phyloP scores from a whole-genome alignment of 2,113 vertebrate species.

The Myxocyprinus asiaticus region DNA sequence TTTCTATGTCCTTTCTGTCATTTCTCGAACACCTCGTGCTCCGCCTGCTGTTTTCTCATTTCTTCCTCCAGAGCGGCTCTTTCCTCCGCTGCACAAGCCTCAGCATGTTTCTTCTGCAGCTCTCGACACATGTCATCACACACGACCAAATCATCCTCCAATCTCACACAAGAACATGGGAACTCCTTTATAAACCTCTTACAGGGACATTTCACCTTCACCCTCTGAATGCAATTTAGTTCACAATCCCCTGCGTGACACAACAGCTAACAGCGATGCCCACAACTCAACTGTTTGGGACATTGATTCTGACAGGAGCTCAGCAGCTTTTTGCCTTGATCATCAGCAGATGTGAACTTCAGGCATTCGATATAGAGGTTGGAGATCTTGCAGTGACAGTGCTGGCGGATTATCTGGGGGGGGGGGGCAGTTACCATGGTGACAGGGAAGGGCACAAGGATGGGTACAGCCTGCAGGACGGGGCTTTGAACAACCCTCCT shows the following conservation, averaged over 20 bases:
- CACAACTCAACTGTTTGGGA: constrained; percentile 91
- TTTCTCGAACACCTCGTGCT: constrained; percentile 95
- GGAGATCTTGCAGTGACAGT: constrained; percentile 86
- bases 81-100: constrained; percentile 88
- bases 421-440: constrained; percentile 76
- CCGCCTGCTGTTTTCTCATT: constrained; percentile 89
- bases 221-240: constrained; percentile 86
- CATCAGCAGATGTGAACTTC: constrained; percentile 78
- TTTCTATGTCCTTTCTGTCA: constrained; percentile 87
- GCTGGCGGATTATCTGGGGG: constrained; percentile 82
- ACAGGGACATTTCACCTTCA: constrained; percentile 91
- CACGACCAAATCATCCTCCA: constrained; percentile 72
- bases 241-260: constrained; percentile 87
- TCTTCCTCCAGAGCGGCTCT: constrained; percentile 85
- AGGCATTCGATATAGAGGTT: constrained; percentile 82
- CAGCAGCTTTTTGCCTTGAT: constrained; percentile 75
- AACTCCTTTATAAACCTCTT: constrained; percentile 94
- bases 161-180: constrained; percentile 75
- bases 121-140: constrained; percentile 82
- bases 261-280: constrained; percentile 89
- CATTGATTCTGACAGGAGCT: constrained; percentile 94
- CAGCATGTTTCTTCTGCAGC: constrained; percentile 80
- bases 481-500: constrained; percentile 78
- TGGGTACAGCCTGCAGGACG: constrained; percentile 82
- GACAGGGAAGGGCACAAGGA: constrained; percentile 79